Conservation (phyloP, 2,113 vertebrate genomes). For the Lipotes vexillifer region DNA sequence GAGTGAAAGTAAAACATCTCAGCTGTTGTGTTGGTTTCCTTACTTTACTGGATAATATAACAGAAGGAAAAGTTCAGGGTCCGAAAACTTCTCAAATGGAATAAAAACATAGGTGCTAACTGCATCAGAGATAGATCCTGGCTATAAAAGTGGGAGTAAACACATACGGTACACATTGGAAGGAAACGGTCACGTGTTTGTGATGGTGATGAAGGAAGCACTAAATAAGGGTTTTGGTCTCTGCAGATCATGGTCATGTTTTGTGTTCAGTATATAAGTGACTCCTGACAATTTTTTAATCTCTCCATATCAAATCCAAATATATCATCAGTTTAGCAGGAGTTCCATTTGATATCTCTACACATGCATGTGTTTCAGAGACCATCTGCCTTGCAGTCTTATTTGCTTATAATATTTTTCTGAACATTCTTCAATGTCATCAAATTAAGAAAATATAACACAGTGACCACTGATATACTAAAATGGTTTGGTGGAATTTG, state of each 20-base stretch:
- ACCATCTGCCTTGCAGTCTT: neutral
- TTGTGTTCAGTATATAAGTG: neutral
- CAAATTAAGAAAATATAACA: neutral
- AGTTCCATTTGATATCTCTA: neutral
- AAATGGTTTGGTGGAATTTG: neutral
- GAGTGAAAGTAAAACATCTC: neutral
- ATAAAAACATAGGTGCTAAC: neutral
- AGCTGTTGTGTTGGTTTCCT: neutral
- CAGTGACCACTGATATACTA: neutral
- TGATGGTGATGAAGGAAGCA: rapidly evolving
- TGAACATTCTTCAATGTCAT: neutral
- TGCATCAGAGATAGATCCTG: neutral
- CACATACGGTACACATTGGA: neutral
- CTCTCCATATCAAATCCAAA: neutral
- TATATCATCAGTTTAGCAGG: neutral
- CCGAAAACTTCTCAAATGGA: neutral
- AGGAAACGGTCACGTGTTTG: neutral
- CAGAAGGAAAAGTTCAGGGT: neutral
- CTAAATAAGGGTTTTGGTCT: neutral
- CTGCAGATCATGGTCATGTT: neutral
- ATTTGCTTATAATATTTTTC: neutral
- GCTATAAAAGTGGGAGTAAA: neutral
- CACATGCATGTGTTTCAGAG: neutral
- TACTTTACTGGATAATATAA: neutral
- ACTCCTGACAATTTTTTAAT: neutral